Conservation (phyloP, 2,797 vertebrate species). For the Bovichtus diacanthus region DNA sequence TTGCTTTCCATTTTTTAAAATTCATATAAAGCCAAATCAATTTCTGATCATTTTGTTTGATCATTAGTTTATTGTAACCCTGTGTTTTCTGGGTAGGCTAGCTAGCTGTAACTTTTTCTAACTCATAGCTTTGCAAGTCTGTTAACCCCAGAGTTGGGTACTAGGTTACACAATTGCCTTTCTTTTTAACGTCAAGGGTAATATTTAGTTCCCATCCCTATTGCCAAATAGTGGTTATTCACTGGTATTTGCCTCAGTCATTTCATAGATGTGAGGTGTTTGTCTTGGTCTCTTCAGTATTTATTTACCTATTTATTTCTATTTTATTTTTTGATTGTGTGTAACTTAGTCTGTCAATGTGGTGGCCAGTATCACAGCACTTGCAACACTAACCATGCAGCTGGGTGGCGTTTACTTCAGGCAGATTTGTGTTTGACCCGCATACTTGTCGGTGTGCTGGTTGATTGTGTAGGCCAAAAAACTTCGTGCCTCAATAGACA, state of each 20-base stretch:
- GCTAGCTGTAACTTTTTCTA: constrained; percentile 24
- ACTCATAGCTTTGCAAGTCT: constrained; percentile 3
- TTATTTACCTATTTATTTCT: constrained; percentile 76
- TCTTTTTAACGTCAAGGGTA: not conserved
- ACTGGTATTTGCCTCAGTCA: constrained; percentile 15
- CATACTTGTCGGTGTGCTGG: not conserved
- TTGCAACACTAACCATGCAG: constrained; percentile 39
- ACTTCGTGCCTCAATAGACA: constrained; percentile 38
- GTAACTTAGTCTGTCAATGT: constrained; percentile 18
- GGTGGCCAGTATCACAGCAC: constrained; percentile 28
- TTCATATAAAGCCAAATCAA: constrained; percentile 14
- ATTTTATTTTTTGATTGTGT: constrained; percentile 21
- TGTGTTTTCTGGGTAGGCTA: constrained; percentile 3
- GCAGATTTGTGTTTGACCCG: constrained; percentile 7
- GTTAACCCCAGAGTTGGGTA: not conserved
- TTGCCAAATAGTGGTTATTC: constrained; percentile 26
- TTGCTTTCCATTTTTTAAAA: not conserved
- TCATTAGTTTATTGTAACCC: constrained; percentile 3
- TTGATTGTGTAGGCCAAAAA: constrained; percentile 13
- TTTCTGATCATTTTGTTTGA: not conserved
- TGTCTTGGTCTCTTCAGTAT: constrained; percentile 49
- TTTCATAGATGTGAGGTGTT: constrained; percentile 30
- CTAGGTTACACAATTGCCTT: not conserved
- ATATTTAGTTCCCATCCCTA: constrained; percentile 7
- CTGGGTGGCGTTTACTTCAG: constrained; percentile 16